Evolutionary conservation across 2,113 vertebrate species (phyloP).

Genomic region (Crotalus horridus): DNA sequence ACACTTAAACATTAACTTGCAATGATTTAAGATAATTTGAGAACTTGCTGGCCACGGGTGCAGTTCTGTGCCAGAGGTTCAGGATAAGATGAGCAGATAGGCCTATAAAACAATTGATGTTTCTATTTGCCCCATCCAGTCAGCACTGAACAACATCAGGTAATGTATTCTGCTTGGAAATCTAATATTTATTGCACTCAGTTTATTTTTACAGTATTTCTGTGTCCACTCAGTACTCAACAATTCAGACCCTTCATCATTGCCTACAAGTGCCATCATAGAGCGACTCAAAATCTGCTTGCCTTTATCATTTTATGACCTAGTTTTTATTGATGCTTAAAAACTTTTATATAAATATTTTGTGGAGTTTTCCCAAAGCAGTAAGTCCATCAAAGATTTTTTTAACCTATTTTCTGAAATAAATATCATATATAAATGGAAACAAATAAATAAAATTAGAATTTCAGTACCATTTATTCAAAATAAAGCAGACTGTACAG

Average conservation of each 20-base stretch:
- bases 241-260: not conserved
- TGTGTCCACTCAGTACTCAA: not conserved
- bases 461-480: not conserved
- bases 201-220: not conserved
- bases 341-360: not conserved
- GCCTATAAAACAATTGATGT: not conserved
- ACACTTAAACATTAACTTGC: not conserved
- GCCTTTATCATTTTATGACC: too few species aligned
- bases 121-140: not conserved
- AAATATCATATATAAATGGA: not conserved
- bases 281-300: not conserved
- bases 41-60: not conserved
- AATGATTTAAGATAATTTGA: not conserved
- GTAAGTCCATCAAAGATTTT: not conserved
- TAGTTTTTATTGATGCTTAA: not conserved
- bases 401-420: conserved; percentile 5
- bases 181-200: not conserved
- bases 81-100: not conserved
- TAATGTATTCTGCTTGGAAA: not conserved
- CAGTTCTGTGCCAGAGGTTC: not conserved
- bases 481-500: not conserved
- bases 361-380: not conserved
- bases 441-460: not conserved
- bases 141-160: not conserved
- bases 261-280: not conserved